phyloP scores from a whole-genome alignment of 2,888 invertebrate species.

The Amiota minor region DNA sequence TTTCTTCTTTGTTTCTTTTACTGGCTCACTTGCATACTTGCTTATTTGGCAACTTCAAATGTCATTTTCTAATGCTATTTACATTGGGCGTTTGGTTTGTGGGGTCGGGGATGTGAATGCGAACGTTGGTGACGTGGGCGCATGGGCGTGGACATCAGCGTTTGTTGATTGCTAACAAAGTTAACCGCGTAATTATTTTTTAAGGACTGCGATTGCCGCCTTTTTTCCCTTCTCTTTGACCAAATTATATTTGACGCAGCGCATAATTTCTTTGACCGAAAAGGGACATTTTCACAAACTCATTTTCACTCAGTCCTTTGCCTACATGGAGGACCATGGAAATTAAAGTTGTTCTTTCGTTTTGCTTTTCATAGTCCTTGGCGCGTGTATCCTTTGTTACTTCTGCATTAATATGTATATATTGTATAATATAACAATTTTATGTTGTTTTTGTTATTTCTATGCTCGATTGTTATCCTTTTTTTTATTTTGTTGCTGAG shows the following conservation, averaged over 20 bases:
- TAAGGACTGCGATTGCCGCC: conserved; percentile 60
- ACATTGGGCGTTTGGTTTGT: background rate
- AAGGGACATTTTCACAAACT: conserved; percentile 28
- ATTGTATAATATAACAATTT: background rate
- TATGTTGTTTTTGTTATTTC: conserved; percentile 30
- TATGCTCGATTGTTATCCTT: conserved; percentile 24
- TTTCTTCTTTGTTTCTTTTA: background rate
- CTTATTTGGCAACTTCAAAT: conserved; percentile 10
- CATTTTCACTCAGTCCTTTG: conserved; percentile 17
- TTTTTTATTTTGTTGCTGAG: conserved; percentile 35
- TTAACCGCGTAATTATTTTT: conserved; percentile 64
- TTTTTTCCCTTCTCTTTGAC: conserved; percentile 18
- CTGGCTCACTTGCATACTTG: background rate
- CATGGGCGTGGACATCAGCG: background rate
- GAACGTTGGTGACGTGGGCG: conserved; percentile 45
- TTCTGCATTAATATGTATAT: too few species aligned
- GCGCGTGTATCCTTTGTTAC: conserved; percentile 30
- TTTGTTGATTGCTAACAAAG: conserved; percentile 55
- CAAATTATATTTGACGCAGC: conserved; percentile 64
- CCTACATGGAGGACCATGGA: background rate
- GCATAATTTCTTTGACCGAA: conserved; percentile 44
- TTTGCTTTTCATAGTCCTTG: conserved; percentile 9
- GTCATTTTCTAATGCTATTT: conserved; percentile 14
- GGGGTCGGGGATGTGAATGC: background rate
- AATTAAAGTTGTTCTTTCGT: conserved; percentile 12